These are phyloP conservation scores for Drosophila miranda DNA, from an alignment of 1,140 invertebrate genomes.

Conservation along the genomic window DNA sequence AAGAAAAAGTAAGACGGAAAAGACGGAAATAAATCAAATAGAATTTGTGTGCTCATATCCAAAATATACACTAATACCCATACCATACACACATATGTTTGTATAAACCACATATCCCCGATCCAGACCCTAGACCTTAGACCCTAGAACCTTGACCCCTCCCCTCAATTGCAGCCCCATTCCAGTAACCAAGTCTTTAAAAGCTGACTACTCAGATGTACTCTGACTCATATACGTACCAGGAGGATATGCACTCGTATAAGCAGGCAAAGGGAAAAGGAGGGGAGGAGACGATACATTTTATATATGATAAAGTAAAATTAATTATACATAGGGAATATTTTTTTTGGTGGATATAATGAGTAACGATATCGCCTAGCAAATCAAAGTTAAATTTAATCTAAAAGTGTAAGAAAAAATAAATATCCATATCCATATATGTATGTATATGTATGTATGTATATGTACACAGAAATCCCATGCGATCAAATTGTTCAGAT, in stretches of 20 bases:
- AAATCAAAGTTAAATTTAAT: conserved; percentile 68
- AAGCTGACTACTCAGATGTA: conserved; percentile 50
- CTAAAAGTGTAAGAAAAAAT: conserved; percentile 30
- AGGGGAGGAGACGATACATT: conserved; percentile 17
- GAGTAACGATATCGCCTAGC: conserved; percentile 55
- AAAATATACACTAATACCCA: conserved; percentile 30
- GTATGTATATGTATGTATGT: conserved; percentile 1
- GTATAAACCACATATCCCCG: conserved; percentile 40
- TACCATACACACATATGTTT: conserved; percentile 20
- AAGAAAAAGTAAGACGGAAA: conserved; percentile 14
- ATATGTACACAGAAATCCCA: not conserved
- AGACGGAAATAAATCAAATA: conserved; percentile 25
- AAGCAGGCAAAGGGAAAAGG: conserved; percentile 10
- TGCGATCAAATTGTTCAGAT: not conserved
- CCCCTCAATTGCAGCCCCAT: not conserved
- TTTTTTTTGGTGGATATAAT: conserved; percentile 37
- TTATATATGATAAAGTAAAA: conserved; percentile 47
- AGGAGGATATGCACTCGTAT: not conserved
- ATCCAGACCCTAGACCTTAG: not conserved
- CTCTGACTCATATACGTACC: conserved; percentile 58
- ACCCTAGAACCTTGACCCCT: not conserved
- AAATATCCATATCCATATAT: conserved; percentile 17
- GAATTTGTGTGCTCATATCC: conserved; percentile 39
- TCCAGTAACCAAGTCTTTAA: not conserved
- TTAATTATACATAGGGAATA: conserved; percentile 51